Base-by-base conservation (phyloP, 2,888 invertebrate species). In the Apamea anceps region DNA sequence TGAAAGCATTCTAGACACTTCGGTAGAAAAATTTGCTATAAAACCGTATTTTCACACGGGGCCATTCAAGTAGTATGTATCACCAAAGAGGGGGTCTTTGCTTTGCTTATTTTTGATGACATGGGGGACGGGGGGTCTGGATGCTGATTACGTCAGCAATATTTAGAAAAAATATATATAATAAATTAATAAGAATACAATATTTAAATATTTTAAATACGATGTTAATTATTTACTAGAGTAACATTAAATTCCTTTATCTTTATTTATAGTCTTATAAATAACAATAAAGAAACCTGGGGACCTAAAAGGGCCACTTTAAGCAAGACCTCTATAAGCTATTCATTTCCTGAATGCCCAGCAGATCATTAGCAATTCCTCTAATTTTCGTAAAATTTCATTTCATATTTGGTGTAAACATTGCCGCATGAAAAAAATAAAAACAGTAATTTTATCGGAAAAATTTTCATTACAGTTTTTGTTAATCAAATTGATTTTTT, bases 41-140 rank as follows among this genome's bases (percentile, higher is more conserved):
- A 18, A 18, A 68, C n/a, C 67, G 54, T 48, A 79, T 45, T 68
- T 65, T 28, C 32, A 67, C 67, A 79, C 32, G 32, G 10, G 32
- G 8, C 63, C 18, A 18, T 32, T 21, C 3, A 32, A 8, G 18
- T 32, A 63, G 10, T 32, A 63, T 4, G 18, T 18, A 63, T 10
- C 32, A 32, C 3, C 8, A 63, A 18, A 28, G 32, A n/a, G 28
- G 8, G 21, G 54, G 25, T 32, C 57, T 57, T 25, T 25, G 10
- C 57, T 57, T 57, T 57, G 57, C 25, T 57, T 57, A 12, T n/a
- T 57, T 57, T n/a, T 12, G 12, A n/a, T 12, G 62, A 28, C 28
- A 28, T 28, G 15, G 15, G 60, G n/a, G 15, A 6, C 0, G 62
- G 6, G 62, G 25, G 28, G 28, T 15, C 28, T 28, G 62, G 62